Evolutionary conservation across 2,113 vertebrate species (phyloP).

Genomic region (Chaetodon auriga): DNA sequence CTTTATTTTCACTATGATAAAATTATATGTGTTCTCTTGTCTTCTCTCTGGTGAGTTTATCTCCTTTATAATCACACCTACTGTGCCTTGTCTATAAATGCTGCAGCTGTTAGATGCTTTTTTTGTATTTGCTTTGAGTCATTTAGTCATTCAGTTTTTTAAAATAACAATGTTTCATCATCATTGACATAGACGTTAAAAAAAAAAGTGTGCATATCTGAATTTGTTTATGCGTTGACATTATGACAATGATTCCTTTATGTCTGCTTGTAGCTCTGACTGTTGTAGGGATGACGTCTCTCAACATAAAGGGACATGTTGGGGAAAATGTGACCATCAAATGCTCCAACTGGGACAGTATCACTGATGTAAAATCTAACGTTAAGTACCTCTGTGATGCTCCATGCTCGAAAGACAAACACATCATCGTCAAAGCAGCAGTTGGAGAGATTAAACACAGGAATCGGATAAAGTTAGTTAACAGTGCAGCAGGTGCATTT

Average conservation of each 20-base stretch:
- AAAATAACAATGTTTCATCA: not conserved
- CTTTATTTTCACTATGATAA: not conserved
- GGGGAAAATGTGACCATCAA: not conserved
- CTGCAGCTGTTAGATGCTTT: not conserved
- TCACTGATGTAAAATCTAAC: rapidly evolving
- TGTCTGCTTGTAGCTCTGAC: conserved; percentile 32
- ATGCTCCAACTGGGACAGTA: not conserved
- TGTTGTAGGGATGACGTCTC: not conserved
- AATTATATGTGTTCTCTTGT: not conserved
- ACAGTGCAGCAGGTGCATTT: not conserved
- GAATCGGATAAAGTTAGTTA: not conserved
- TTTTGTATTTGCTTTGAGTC: not conserved
- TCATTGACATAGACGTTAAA: not conserved
- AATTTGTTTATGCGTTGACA: not conserved
- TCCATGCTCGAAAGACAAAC: not conserved
- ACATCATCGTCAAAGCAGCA: conserved; percentile 33
- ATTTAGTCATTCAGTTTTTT: not conserved
- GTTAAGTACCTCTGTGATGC: conserved; percentile 31
- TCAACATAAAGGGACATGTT: not conserved
- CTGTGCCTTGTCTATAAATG: not conserved
- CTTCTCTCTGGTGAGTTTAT: conserved; percentile 24
- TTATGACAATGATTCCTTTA: not conserved
- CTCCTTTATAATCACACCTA: not conserved
- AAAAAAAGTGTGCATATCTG: not conserved
- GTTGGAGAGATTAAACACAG: rapidly evolving